phyloP scores from a whole-genome alignment of 2,888 invertebrate genomes.

The Rotaria magnacalcarata region DNA sequence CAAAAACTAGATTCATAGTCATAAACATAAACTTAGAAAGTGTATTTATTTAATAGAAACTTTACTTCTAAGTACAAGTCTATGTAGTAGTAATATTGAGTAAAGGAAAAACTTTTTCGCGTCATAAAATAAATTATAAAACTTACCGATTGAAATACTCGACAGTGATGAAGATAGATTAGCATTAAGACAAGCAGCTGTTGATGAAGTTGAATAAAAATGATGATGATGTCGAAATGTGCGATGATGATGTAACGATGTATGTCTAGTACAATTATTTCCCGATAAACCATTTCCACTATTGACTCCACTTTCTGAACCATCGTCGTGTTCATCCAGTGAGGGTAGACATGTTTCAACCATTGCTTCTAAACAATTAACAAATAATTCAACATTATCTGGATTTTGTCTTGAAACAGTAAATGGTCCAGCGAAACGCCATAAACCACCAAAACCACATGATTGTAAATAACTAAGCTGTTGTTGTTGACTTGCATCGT shows the following conservation, averaged over 20 bases:
- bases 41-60: no score
- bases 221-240: background rate
- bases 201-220: background rate
- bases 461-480: slow-evolving; percentile 84
- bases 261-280: background rate
- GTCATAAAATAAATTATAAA: background rate
- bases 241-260: background rate
- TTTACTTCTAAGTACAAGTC: no score
- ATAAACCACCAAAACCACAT: slow-evolving; percentile 85
- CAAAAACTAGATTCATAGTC: no score
- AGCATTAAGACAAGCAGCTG: slow-evolving; percentile 26
- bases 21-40: no score
- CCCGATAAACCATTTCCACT: background rate
- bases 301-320: slow-evolving; percentile 51
- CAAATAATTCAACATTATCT: slow-evolving; percentile 88
- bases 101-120: no score
- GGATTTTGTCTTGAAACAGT: slow-evolving; percentile 69
- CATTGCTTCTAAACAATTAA: slow-evolving; percentile 93
- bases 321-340: slow-evolving; percentile 49
- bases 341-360: slow-evolving; percentile 84
- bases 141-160: background rate
- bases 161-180: background rate
- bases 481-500: slow-evolving; percentile 67
- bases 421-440: slow-evolving; percentile 96
- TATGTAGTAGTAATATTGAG: no score